Conservation (phyloP, 2,113 vertebrate species). For the Hucho hucho region DNA sequence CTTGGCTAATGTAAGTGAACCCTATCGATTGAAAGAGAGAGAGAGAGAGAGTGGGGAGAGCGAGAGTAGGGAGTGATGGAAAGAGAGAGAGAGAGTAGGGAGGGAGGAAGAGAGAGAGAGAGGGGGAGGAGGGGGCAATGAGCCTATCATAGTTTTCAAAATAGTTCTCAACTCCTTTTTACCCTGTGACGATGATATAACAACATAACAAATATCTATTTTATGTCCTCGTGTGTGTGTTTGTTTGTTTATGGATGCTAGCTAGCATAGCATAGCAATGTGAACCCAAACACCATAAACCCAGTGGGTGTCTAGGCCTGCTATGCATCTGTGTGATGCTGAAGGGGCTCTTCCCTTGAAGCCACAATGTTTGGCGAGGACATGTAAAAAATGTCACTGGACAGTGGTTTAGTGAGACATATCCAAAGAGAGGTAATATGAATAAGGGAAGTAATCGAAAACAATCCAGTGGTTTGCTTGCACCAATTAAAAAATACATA, state of each 20-base stretch:
- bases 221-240: slow-evolving; percentile 18
- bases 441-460: slow-evolving; percentile 53
- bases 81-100: slow-evolving; percentile 5
- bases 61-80: slow-evolving; percentile 45
- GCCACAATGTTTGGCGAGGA: slow-evolving; percentile 12
- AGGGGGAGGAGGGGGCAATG: slow-evolving; percentile 31
- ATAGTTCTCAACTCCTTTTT: slow-evolving; percentile 69
- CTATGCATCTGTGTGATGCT: slow-evolving; percentile 21
- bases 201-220: slow-evolving; percentile 47
- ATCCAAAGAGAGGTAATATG: slow-evolving; percentile 55
- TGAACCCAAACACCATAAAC: neutral
- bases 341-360: slow-evolving; percentile 16
- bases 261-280: slow-evolving; percentile 46
- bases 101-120: slow-evolving; percentile 22
- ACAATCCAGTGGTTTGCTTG: slow-evolving; percentile 64
- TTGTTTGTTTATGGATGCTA: slow-evolving; percentile 36
- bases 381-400: slow-evolving; percentile 26
- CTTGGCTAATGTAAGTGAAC: slow-evolving; percentile 68
- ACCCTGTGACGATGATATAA: slow-evolving; percentile 75
- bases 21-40: slow-evolving; percentile 39
- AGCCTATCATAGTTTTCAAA: slow-evolving; percentile 65
- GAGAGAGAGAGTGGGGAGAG: slow-evolving; percentile 22
- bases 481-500: slow-evolving; percentile 14
- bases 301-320: neutral
- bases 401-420: slow-evolving; percentile 51